phyloP scores from a whole-genome alignment of 2,888 invertebrate genomes.

The Epinotia bilunana region DNA sequence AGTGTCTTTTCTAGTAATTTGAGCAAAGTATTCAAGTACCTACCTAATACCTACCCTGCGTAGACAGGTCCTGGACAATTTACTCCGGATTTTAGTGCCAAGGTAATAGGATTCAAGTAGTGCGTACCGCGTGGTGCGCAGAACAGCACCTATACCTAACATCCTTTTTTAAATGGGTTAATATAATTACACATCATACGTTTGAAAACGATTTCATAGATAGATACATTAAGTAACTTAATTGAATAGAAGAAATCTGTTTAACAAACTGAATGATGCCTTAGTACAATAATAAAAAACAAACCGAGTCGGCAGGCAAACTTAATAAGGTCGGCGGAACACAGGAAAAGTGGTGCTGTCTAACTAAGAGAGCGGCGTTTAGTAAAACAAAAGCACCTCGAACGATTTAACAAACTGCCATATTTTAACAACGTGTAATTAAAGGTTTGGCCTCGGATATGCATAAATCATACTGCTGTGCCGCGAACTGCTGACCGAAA shows the following conservation, averaged over 20 bases:
- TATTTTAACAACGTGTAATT: conserved; percentile 85
- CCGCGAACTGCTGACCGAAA: conserved; percentile 83
- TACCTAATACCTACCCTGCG: no score
- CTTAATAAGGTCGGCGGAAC: conserved; percentile 59
- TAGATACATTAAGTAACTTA: background rate
- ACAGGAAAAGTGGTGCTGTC: conserved; percentile 67
- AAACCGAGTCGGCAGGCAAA: conserved; percentile 29
- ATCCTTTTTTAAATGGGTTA: no score
- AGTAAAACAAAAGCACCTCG: conserved; percentile 80
- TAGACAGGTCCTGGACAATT: no score
- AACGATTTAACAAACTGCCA: conserved; percentile 84
- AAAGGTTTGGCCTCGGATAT: conserved; percentile 84
- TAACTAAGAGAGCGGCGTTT: conserved; percentile 74
- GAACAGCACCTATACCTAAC: no score
- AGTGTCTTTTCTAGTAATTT: no score
- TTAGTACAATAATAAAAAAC: conserved; percentile 43
- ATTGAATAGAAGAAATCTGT: background rate
- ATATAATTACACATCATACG: no score
- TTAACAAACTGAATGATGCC: background rate
- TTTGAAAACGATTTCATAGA: background rate
- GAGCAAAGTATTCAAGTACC: no score
- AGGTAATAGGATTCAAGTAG: no score
- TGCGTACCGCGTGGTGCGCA: no score
- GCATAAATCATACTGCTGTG: conserved; percentile 82
- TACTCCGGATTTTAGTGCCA: no score